Percentiles rank a stretch among this genome's conserved stretches.
These are phyloP conservation scores for Macrophya annulata DNA, from an alignment of 2,888 invertebrate species.

Conservation along the genomic window DNA sequence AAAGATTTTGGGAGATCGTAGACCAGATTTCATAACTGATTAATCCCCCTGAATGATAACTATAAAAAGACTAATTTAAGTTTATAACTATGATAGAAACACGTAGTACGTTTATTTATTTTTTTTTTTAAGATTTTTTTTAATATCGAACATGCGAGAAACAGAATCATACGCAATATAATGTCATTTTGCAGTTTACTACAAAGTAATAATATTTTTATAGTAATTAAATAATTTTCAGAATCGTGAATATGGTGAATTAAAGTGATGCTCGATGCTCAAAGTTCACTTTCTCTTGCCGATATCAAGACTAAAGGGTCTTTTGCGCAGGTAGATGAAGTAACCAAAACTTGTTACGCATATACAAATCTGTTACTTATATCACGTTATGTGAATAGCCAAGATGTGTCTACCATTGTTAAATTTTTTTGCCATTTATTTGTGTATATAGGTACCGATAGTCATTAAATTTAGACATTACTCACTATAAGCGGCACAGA, in stretches of 20 bases:
- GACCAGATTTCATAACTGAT: no score
- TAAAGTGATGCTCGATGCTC: background rate
- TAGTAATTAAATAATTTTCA: constrained; percentile 13
- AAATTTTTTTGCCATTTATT: background rate
- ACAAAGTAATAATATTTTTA: background rate
- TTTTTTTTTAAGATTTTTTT: background rate
- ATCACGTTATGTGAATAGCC: background rate
- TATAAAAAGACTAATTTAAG: background rate
- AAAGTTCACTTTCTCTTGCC: background rate
- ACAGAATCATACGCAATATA: background rate
- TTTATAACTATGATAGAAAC: background rate
- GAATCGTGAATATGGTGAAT: constrained; percentile 15
- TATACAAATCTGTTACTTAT: background rate
- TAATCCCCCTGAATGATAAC: no score
- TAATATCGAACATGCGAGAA: background rate
- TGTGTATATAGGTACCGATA: background rate
- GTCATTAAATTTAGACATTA: constrained; percentile 17
- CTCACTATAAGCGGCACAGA: background rate
- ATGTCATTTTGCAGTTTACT: background rate
- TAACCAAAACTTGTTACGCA: background rate
- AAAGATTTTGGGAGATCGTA: no score
- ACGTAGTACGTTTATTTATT: background rate
- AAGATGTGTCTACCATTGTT: background rate
- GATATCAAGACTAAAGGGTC: background rate
- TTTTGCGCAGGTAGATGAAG: background rate